Base-by-base conservation (phyloP, 1,140 invertebrate species). In the Drosophila navojoa region DNA sequence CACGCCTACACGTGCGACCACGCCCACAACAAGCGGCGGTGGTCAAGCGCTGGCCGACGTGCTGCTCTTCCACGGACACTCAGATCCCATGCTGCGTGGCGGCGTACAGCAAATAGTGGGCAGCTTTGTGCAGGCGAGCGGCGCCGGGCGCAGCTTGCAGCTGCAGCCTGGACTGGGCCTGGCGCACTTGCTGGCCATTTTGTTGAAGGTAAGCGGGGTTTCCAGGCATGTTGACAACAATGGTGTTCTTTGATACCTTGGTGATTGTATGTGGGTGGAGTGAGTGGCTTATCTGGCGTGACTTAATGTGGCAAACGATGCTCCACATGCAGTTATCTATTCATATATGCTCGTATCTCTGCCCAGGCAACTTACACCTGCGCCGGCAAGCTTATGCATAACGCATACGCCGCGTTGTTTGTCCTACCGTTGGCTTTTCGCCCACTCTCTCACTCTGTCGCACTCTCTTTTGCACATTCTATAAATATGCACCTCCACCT, bases 21-120 rank as follows among this genome's bases (percentile, higher is more conserved):
- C 7, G 0, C 16, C 42, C 11, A 16, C 45, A 40, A 2, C n/a
- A 4, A 11, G 57, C n/a, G 11, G 49, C 9, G 38, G 47, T n/a
- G 32, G 53, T 55, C 94, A 94, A 89, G 81, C 92, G 45, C 92
- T 97, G 16, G 92, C 93, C 27, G 96, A 97, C 91, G 92, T 97
- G 47, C 87, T 96, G 49, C 92, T 95, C 6, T 97, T 95, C 92
- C 93, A 94, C 22, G 92, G 93, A 73, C 96, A 97, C 92, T 85
- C 93, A 5, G 97, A 98, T 93, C 97, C 96, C 5, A 96, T 97
- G 77, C 92, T 98, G 29, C 93, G 96, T 72, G 96, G 96, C 5
- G 94, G 95, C 62, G 93, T 95, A 2, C 94, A 95, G 40, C 91
- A 94, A 49, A 78, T 96, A 16, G 91, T 96, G 66, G 95, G 95